A percentile compares a stretch with the other conserved stretches of the same genome.
Evolutionary conservation across 2,113 vertebrate species (phyloP).

Genomic region (Lophotis ruficrista): DNA sequence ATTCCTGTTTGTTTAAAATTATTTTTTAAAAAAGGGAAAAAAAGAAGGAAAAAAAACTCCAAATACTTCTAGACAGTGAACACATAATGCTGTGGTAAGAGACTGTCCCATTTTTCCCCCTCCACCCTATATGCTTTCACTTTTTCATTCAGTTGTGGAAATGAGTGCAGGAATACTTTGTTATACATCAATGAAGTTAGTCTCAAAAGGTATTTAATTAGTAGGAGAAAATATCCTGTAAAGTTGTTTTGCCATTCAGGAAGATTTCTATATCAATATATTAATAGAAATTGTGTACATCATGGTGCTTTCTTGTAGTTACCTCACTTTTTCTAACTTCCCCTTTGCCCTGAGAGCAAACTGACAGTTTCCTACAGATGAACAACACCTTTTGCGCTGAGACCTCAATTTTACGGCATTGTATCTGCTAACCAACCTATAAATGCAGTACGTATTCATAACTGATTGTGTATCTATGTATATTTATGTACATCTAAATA

Average conservation of each 20-base stretch:
- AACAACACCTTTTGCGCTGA: neutral
- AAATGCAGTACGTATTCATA: neutral
- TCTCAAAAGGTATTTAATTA: neutral
- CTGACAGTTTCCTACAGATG: neutral
- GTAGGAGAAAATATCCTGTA: neutral
- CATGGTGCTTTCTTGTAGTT: neutral
- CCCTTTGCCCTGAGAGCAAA: neutral
- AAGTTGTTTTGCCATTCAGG: neutral
- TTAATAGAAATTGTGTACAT: neutral
- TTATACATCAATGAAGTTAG: neutral
- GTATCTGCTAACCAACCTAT: neutral
- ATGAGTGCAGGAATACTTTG: neutral
- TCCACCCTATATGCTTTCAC: neutral
- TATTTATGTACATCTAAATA: neutral
- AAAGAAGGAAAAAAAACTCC: neutral
- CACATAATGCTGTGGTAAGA: neutral
- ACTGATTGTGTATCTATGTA: neutral
- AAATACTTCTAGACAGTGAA: neutral
- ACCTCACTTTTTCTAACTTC: neutral
- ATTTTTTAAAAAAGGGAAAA: neutral
- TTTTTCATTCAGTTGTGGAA: neutral
- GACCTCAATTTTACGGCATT: neutral
- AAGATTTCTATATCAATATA: neutral
- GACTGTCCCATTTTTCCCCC: neutral
- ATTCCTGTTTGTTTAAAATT: neutral